phyloP scores from a whole-genome alignment of 2,113 vertebrate genomes.

The Empidonax alnorum region DNA sequence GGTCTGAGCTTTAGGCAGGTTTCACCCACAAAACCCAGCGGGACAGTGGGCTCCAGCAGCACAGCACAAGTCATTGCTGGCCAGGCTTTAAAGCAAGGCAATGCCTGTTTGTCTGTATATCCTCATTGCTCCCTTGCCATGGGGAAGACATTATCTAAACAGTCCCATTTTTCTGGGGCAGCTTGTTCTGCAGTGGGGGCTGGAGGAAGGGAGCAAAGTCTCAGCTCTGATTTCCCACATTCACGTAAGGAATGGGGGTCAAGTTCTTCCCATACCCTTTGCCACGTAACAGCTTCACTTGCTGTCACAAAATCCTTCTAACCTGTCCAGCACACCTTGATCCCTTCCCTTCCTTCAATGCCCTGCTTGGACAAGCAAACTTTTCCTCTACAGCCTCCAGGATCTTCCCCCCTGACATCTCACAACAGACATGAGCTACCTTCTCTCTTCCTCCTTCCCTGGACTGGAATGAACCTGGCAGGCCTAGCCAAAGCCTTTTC shows the following conservation, averaged over 20 bases:
- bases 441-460: background rate
- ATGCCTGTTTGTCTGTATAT: background rate
- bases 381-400: background rate
- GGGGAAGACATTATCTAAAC: background rate
- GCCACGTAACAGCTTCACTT: too few relatives aligned
- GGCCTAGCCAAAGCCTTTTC: background rate
- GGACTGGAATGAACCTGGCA: background rate
- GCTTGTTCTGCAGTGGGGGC: background rate
- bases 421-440: background rate
- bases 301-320: background rate
- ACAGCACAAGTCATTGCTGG: too few relatives aligned
- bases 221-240: background rate
- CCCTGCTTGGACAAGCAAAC: background rate
- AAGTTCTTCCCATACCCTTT: background rate
- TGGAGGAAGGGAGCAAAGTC: background rate
- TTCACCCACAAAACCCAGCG: background rate
- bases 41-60: background rate
- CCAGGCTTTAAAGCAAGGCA: background rate
- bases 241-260: accelerated
- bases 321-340: background rate
- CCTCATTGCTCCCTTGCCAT: background rate
- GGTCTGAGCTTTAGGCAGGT: background rate
- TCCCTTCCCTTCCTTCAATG: background rate
- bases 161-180: background rate
- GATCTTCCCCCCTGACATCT: background rate